Evolutionary conservation across 2,888 invertebrate species (phyloP), one percentile per base, ranked within the genome.

Genomic region (Ichneumoninae sp.): DNA sequence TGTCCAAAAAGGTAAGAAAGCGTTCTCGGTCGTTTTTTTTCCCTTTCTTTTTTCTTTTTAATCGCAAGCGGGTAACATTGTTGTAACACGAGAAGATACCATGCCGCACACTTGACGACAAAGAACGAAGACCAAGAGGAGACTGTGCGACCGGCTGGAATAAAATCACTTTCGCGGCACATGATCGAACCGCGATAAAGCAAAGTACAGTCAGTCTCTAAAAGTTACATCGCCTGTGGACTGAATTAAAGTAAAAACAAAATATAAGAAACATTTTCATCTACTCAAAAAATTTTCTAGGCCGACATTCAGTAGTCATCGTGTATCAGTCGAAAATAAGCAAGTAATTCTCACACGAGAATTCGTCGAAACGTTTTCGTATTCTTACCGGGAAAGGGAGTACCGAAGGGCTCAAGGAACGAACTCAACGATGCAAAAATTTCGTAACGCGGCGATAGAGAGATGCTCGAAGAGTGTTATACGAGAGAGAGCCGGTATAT

Each of bases 61-160:
- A 83, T 50, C 70, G 86, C 87, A 88, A 89, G 86, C 72, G 69
- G 86, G 87, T 87, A 89, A 89, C 89, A 89, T 89, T 89, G 88
- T 89, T 87, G 91, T 88, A 91, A 91, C 88, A 86, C 86, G 91
- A 90, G 90, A 90, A 87, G 90, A 90, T 90, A 91, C 90, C 90
- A 89, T 90, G 86, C 88, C 57, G 54, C 66, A 60, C 60, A 87
- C 88, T 89, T 85, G 90, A 90, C 89, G 87, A 87, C 86, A 85
- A 47, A 47, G 62, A 22, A 78, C 68, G 50, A 77, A 47, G 82
- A 57, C 66, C 16, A 40, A 26, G 69, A 68, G 68, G 13, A 68
- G 57, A 57, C 22, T 72, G 85, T 86, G 89, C 86, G 85, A 88
- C 84, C 84, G 88, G 84, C 82, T 80, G 87, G 85, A 86, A 87